A percentile compares a stretch with the other conserved stretches of the same genome.
Conservation (phyloP, 2,113 vertebrate species). For the Anoplopoma fimbria region DNA sequence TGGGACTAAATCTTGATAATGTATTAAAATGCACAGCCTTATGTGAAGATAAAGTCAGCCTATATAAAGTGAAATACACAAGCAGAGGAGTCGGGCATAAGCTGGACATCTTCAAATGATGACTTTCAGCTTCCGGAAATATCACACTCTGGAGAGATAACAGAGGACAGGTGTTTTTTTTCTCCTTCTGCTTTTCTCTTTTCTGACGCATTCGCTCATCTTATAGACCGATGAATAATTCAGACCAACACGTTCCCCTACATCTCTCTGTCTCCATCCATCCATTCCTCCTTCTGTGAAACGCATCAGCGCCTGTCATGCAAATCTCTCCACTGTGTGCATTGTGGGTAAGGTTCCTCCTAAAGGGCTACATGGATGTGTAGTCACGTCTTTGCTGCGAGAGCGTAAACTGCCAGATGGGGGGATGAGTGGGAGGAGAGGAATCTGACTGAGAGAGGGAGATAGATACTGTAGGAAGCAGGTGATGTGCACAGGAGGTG, state of each 20-base stretch:
- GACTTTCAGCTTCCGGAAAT: slow-evolving; percentile 59
- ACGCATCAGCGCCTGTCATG: slow-evolving; percentile 67
- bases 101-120: slow-evolving; percentile 34
- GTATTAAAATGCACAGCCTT: slow-evolving; percentile 31
- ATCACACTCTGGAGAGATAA: slow-evolving; percentile 62
- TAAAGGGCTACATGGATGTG: slow-evolving; percentile 76
- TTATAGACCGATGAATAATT: slow-evolving; percentile 80
- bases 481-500: slow-evolving; percentile 37
- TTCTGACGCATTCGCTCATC: slow-evolving; percentile 37
- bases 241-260: slow-evolving; percentile 60
- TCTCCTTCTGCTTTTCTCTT: slow-evolving; percentile 19
- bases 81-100: neutral
- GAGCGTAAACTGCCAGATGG: slow-evolving; percentile 30
- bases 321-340: slow-evolving; percentile 70
- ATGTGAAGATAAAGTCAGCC: slow-evolving; percentile 9
- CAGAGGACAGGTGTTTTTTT: slow-evolving; percentile 50
- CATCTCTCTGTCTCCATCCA: slow-evolving; percentile 26
- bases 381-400: slow-evolving; percentile 68
- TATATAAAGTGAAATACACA: slow-evolving; percentile 9
- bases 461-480: slow-evolving; percentile 2
- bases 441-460: slow-evolving; percentile 13
- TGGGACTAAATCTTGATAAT: slow-evolving; percentile 10
- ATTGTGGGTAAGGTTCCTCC: slow-evolving; percentile 58
- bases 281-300: slow-evolving; percentile 55
- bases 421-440: slow-evolving; percentile 11